These are phyloP conservation scores for Columba livia DNA, from an alignment of 2,113 vertebrate species.

Conservation along the genomic window DNA sequence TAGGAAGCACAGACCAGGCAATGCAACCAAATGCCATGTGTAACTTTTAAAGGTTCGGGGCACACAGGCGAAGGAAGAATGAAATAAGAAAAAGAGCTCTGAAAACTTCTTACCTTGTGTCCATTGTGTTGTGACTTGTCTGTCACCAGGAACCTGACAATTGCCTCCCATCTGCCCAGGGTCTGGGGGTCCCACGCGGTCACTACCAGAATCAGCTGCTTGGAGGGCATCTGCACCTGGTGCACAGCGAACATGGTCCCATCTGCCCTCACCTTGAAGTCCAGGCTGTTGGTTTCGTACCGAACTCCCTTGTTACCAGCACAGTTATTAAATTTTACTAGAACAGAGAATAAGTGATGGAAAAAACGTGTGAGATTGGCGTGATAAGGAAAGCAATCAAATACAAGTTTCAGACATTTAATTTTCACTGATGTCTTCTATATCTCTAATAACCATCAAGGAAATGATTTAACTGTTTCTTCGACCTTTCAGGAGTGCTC, in stretches of 20 bases:
- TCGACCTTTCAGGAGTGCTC: constrained; percentile 56
- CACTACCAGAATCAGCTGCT: constrained; percentile 83
- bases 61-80: background rate
- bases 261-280: constrained; percentile 84
- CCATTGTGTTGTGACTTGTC: constrained; percentile 59
- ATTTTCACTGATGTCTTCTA: constrained; percentile 33
- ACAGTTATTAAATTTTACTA: constrained; percentile 91
- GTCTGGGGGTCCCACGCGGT: constrained; percentile 75
- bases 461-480: constrained; percentile 43
- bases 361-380: constrained; percentile 30
- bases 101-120: constrained; percentile 77
- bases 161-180: constrained; percentile 79
- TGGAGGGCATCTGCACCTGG: constrained; percentile 74
- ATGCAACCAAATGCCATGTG: fast-evolving
- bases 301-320: constrained; percentile 76
- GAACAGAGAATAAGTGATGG: constrained; percentile 56
- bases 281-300: constrained; percentile 83
- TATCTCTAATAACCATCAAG: constrained; percentile 41
- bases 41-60: background rate
- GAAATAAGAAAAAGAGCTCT: background rate
- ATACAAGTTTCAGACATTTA: constrained; percentile 64
- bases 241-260: constrained; percentile 83
- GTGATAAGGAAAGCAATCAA: constrained; percentile 67
- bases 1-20: background rate
- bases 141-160: constrained; percentile 82